Evolutionary conservation across 2,797 vertebrate genomes (phyloP).

Genomic region (Poeciliopsis presidionis): DNA sequence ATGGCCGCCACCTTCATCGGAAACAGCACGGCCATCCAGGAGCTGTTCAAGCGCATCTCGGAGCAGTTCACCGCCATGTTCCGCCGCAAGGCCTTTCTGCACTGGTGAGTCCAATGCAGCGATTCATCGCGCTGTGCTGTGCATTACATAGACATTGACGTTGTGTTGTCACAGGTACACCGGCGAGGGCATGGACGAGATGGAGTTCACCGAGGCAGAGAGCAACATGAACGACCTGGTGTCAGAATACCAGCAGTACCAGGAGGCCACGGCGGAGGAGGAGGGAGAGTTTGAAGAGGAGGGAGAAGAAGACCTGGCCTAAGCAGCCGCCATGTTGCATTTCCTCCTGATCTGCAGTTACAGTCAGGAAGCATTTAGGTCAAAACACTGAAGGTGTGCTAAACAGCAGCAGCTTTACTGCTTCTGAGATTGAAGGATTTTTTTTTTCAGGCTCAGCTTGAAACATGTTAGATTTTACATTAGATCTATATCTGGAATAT

Average conservation of each 20-base stretch:
- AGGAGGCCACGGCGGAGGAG: constrained; percentile 91
- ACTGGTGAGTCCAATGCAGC: constrained; percentile 79
- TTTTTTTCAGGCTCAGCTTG: neutral
- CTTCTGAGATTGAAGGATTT: neutral
- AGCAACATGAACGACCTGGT: constrained; percentile 96
- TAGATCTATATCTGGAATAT: neutral
- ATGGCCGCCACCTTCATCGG: constrained; percentile 95
- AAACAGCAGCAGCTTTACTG: too few relatives aligned
- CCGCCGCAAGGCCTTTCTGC: constrained; percentile 94
- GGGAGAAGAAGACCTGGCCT: constrained; percentile 74
- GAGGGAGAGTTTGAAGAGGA: constrained; percentile 94
- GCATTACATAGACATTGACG: neutral
- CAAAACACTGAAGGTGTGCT: too few relatives aligned
- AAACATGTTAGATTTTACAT: neutral
- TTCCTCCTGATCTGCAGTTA: too few relatives aligned
- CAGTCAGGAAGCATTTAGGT: too few relatives aligned
- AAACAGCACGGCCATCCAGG: constrained; percentile 97
- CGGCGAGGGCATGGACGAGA: constrained; percentile 97
- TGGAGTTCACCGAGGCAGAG: constrained; percentile 94
- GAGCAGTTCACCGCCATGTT: constrained; percentile 98
- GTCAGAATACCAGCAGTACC: constrained; percentile 93
- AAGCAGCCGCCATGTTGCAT: neutral
- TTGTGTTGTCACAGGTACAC: constrained; percentile 84
- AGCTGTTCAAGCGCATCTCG: constrained; percentile 88
- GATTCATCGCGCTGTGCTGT: neutral